Evolutionary conservation across 2,113 vertebrate species (phyloP), one percentile per base, ranked within the genome.

Genomic region (Gambusia affinis): DNA sequence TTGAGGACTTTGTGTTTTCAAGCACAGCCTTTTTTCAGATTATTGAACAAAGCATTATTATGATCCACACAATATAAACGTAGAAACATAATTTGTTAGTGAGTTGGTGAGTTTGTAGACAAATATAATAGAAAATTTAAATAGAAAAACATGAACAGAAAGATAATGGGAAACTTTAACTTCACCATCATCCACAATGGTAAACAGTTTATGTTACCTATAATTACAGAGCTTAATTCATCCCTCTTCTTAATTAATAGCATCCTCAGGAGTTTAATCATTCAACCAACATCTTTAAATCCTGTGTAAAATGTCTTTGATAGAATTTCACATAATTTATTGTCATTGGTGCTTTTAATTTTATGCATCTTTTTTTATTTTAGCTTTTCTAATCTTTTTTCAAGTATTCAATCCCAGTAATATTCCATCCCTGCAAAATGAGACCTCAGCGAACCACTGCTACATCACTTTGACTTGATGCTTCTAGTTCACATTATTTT

Each of bases 1-100:
- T 60, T 73, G 51, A 35, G 12, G 37, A 69, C 12, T 73, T 81
- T n/a, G 75, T 61, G 2, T n/a, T 60, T 64, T 62, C 57, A 35
- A 60, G 68, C 0, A 30, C 27, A 24, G 6, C 12, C 35, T 14
- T 47, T 6, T 30, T 47, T 19, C 17, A 47, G 44, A 19, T 15
- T 47, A 47, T 47, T 47, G 44, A 19, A 19, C 5, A 47, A 5
- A 47, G 17, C 44, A 47, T 17, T 47, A 19, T 47, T 15, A 19
- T 47, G 17, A 19, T 19, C 17, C 15, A 47, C 1, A 17, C 4
- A 19, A 47, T 19, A 47, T 19, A 47, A 47, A 47, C 44, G 7
- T 47, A 19, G 10, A 47, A 47, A 6, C 17, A 19, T 47, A 47
- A 44, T 19, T 47, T 47, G 14, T 6, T 17, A 14, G 17, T 6